Percentiles rank a stretch among this genome's conserved stretches.
phyloP scores from a whole-genome alignment of 2,797 vertebrate species.

The Sebastes alutus region DNA sequence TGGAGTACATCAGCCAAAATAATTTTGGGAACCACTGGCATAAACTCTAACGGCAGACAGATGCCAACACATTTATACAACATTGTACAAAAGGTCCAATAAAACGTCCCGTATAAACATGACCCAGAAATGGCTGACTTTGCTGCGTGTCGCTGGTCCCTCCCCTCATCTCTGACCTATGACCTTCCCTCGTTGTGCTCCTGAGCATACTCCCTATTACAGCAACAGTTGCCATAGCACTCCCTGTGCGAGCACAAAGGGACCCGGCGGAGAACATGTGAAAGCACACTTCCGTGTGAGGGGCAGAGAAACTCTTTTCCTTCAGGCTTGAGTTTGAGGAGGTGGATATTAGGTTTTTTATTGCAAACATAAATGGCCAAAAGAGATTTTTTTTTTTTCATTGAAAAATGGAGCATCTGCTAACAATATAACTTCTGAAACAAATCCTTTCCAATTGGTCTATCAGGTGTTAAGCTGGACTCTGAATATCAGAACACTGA shows the following conservation, averaged over 20 bases:
- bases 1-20: background rate
- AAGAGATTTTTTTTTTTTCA: background rate
- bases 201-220: constrained; percentile 62
- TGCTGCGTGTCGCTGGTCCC: constrained; percentile 21
- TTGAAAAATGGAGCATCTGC: constrained; percentile 44
- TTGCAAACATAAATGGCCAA: background rate
- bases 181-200: constrained; percentile 62
- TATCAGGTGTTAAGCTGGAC: constrained; percentile 26
- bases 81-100: constrained; percentile 9
- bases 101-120: constrained; percentile 11
- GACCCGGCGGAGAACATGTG: constrained; percentile 63
- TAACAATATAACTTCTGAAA: constrained; percentile 40
- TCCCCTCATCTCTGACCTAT: constrained; percentile 77
- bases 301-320: constrained; percentile 56
- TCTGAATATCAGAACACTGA: constrained; percentile 37
- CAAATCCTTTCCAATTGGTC: constrained; percentile 17
- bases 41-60: background rate
- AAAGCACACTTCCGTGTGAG: constrained; percentile 39
- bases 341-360: constrained; percentile 8
- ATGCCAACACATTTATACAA: constrained; percentile 19
- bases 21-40: background rate
- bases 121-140: constrained; percentile 17
- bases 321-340: constrained; percentile 15
- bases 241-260: constrained; percentile 68
- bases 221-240: constrained; percentile 82